Evolutionary conservation across 2,888 invertebrate species (phyloP).

Genomic region (Callimorpha dominula): DNA sequence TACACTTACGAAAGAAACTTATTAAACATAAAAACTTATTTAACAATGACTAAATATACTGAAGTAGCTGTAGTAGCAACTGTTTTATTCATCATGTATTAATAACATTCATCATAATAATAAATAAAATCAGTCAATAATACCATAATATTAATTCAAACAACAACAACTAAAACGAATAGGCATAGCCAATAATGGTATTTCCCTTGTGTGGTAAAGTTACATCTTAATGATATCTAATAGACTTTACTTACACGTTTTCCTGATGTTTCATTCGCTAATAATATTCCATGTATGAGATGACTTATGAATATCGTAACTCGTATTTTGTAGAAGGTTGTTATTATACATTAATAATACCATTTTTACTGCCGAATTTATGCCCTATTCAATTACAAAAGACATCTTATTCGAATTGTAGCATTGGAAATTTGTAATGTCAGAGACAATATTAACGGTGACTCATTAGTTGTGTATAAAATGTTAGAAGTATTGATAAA

Average conservation of each 20-base stretch:
- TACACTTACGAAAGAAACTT: too few species aligned
- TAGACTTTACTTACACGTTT: neutral
- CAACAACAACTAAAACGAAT: neutral
- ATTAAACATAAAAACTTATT: too few species aligned
- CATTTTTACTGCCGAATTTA: neutral
- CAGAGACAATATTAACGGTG: too few species aligned
- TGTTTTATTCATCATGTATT: neutral
- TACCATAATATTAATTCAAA: neutral
- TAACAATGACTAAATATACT: too few species aligned
- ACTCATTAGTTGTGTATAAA: too few species aligned
- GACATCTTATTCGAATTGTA: too few species aligned
- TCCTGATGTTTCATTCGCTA: neutral
- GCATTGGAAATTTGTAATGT: too few species aligned
- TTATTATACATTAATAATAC: neutral
- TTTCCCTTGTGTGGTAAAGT: neutral
- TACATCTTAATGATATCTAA: neutral
- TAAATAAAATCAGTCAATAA: neutral
- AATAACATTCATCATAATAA: neutral
- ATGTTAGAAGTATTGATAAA: too few species aligned
- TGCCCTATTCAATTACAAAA: neutral
- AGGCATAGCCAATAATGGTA: neutral
- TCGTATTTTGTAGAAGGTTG: neutral
- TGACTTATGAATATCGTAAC: neutral
- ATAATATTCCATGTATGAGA: neutral
- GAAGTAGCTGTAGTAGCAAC: too few species aligned